Conservation (phyloP, 2,888 invertebrate species). For the Drosophila rellima region DNA sequence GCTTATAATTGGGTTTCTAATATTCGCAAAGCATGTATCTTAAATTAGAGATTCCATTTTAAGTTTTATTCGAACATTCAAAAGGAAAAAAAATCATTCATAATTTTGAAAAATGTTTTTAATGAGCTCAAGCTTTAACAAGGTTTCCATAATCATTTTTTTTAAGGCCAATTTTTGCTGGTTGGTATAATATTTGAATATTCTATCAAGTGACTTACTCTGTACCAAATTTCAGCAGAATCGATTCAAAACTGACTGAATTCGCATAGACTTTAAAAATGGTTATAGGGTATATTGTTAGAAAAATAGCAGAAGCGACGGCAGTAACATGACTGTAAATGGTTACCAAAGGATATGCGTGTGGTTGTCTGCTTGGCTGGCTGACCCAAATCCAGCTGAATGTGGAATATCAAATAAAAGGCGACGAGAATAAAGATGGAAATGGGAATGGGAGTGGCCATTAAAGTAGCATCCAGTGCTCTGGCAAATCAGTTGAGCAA, state of each 20-base stretch:
- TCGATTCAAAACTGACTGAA: neutral
- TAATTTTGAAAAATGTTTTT: no score
- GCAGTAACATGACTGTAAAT: conserved; percentile 63
- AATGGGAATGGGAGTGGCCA: conserved; percentile 11
- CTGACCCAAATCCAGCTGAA: conserved; percentile 72
- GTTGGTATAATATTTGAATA: no score
- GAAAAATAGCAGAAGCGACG: conserved; percentile 26
- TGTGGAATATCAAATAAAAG: conserved; percentile 73
- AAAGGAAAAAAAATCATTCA: no score
- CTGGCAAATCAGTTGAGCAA: conserved; percentile 74
- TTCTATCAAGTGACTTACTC: no score
- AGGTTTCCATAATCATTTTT: neutral
- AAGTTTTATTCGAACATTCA: no score
- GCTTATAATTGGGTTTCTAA: no score
- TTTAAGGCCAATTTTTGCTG: neutral
- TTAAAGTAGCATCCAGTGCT: conserved; percentile 44
- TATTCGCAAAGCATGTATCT: no score
- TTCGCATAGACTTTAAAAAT: neutral
- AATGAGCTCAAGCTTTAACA: no score
- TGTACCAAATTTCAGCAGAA: neutral
- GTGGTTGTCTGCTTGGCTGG: conserved; percentile 31
- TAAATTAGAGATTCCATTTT: no score
- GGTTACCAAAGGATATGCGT: conserved; percentile 64
- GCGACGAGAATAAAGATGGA: conserved; percentile 10
- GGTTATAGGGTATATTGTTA: conserved; percentile 7